A percentile compares a stretch with the other conserved stretches of the same genome.
Evolutionary conservation across 1,140 invertebrate species (phyloP).

Genomic region (Trinorchestia longiramus): DNA sequence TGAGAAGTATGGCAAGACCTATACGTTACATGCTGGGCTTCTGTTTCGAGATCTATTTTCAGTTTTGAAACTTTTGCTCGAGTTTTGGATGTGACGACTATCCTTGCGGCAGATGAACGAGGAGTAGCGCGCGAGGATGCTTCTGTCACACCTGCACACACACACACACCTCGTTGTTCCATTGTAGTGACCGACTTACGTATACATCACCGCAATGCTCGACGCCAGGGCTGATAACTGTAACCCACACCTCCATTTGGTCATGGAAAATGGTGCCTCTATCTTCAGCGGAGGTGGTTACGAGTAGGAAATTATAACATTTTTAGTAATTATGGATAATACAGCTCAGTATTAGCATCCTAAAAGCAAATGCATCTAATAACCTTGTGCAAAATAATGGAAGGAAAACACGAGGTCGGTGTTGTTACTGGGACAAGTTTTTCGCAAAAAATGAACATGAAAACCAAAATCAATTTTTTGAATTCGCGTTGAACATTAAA

Average conservation of each 20-base stretch:
- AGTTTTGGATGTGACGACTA: neutral
- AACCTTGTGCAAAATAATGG: neutral
- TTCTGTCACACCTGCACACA: too few relatives aligned
- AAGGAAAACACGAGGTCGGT: neutral
- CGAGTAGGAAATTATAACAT: neutral
- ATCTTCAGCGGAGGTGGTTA: neutral
- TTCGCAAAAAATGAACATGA: neutral
- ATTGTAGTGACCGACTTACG: too few relatives aligned
- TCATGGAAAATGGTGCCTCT: neutral
- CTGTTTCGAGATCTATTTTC: too few relatives aligned
- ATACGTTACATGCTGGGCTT: too few relatives aligned
- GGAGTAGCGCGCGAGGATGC: neutral
- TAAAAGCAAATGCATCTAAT: neutral
- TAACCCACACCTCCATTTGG: neutral
- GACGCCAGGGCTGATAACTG: slow-evolving; percentile 20
- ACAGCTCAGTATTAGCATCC: neutral
- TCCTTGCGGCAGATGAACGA: too few relatives aligned
- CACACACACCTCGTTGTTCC: too few relatives aligned
- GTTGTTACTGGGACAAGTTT: neutral
- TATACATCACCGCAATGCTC: neutral
- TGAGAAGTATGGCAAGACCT: too few relatives aligned
- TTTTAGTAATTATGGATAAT: neutral
- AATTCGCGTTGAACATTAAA: neutral
- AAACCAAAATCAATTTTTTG: neutral
- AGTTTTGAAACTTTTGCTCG: neutral